Conservation (phyloP, 2,113 vertebrate species). For the Urocolius indicus region DNA sequence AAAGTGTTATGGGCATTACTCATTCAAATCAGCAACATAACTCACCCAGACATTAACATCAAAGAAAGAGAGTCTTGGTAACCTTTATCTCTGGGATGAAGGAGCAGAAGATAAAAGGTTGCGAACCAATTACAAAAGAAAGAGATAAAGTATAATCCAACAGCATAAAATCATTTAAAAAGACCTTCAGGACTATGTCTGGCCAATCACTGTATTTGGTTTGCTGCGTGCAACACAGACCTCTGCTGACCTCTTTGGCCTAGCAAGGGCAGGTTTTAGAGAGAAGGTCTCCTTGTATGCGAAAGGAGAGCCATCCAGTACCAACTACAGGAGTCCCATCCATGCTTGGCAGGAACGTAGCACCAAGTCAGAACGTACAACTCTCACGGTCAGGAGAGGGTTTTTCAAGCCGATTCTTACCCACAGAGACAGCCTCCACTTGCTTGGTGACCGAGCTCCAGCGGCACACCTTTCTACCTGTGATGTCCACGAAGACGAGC, state of each 20-base stretch:
- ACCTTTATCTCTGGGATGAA: neutral
- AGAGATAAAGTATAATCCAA: no score
- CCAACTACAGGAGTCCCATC: neutral
- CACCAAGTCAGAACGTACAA: rapidly evolving
- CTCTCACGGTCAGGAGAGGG: rapidly evolving
- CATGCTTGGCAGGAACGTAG: rapidly evolving
- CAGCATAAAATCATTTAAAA: rapidly evolving
- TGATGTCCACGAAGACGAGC: slow-evolving; percentile 89
- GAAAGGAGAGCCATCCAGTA: neutral
- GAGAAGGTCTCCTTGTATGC: neutral
- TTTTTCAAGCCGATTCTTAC: slow-evolving; percentile 67
- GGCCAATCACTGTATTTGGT: neutral
- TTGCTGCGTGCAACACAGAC: neutral
- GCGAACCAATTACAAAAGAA: neutral
- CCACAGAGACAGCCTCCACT: slow-evolving; percentile 77
- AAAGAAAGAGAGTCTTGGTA: neutral
- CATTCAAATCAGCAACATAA: neutral
- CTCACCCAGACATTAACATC: neutral
- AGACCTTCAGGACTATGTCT: neutral
- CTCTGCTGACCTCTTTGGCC: no score
- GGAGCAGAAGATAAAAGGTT: neutral
- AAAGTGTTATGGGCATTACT: rapidly evolving
- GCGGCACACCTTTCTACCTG: slow-evolving; percentile 80
- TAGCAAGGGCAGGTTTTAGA: rapidly evolving
- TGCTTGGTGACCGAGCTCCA: slow-evolving; percentile 80